These are phyloP conservation scores for Coleophora deauratella DNA, from an alignment of 2,888 invertebrate genomes.

Conservation along the genomic window DNA sequence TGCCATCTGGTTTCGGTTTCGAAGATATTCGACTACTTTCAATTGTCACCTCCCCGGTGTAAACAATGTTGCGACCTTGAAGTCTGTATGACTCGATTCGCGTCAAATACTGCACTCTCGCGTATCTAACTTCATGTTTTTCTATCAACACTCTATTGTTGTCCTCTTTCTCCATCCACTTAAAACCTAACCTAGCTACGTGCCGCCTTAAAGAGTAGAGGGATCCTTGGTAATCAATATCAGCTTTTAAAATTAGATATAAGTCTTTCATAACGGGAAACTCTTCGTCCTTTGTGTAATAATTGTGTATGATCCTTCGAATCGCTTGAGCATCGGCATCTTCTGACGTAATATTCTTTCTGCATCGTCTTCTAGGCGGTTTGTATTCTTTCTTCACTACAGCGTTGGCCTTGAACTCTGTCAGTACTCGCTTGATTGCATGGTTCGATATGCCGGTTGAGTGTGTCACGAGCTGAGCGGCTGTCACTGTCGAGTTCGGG, in stretches of 20 bases:
- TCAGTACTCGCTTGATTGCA: conserved; percentile 23
- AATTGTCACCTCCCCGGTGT: conserved; percentile 24
- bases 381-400: conserved; percentile 20
- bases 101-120: conserved; percentile 26
- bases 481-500: conserved; percentile 27
- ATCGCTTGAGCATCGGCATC: conserved; percentile 26
- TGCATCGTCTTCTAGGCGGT: conserved; percentile 17
- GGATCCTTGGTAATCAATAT: conserved; percentile 28
- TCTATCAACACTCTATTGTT: conserved; percentile 26
- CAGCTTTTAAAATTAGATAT: conserved; percentile 25
- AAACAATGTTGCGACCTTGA: conserved; percentile 26
- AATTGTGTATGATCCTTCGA: conserved; percentile 26
- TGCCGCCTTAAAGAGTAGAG: conserved; percentile 25
- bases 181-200: conserved; percentile 26
- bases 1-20: conserved; percentile 25
- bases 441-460: conserved; percentile 29
- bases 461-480: conserved; percentile 27
- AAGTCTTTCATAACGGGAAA: conserved; percentile 29
- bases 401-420: conserved; percentile 17
- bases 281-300: conserved; percentile 27
- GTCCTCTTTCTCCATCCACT: conserved; percentile 29
- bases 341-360: conserved; percentile 21
- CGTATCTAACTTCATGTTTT: conserved; percentile 26
- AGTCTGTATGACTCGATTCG: conserved; percentile 25
- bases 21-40: conserved; percentile 26